These are phyloP conservation scores for Eufriesea mexicana DNA, from an alignment of 1,140 invertebrate species.

Conservation along the genomic window DNA sequence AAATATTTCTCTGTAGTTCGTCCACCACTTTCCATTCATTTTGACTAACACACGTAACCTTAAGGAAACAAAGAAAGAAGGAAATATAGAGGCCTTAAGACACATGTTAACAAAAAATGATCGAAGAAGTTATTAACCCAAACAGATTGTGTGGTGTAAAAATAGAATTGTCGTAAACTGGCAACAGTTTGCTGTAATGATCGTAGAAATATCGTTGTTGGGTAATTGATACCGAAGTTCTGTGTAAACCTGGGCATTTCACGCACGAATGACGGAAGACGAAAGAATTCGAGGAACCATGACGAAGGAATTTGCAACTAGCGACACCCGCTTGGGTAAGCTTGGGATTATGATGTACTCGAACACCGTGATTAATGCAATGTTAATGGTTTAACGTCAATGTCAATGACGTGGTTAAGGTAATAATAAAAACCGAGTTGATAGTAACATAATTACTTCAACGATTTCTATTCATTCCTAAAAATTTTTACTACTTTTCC, in stretches of 20 bases:
- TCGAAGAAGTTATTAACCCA: too few relatives aligned
- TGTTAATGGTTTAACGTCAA: background rate
- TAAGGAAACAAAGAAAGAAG: too few relatives aligned
- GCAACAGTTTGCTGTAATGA: conserved; percentile 14
- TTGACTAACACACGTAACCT: too few relatives aligned
- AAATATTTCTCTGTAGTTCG: too few relatives aligned
- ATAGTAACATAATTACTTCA: too few relatives aligned
- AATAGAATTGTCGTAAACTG: background rate
- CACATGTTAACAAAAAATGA: too few relatives aligned
- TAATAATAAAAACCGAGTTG: fast-evolving
- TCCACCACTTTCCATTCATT: too few relatives aligned
- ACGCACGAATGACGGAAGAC: conserved; percentile 32
- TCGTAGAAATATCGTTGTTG: conserved; percentile 38
- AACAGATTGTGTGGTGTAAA: background rate
- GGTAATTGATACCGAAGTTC: conserved; percentile 47
- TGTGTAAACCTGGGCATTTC: conserved; percentile 50
- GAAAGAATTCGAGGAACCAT: conserved; percentile 27
- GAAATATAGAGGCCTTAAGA: too few relatives aligned
- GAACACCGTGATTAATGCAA: background rate
- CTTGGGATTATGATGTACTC: background rate
- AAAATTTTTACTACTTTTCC: too few relatives aligned
- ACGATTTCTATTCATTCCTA: too few relatives aligned
- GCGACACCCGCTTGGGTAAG: conserved; percentile 4
- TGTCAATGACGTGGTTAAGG: background rate
- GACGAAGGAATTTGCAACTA: conserved; percentile 29